Evolutionary conservation across 2,797 vertebrate genomes (phyloP), one percentile per base, ranked within the genome.

Genomic region (Anguilla obscura): DNA sequence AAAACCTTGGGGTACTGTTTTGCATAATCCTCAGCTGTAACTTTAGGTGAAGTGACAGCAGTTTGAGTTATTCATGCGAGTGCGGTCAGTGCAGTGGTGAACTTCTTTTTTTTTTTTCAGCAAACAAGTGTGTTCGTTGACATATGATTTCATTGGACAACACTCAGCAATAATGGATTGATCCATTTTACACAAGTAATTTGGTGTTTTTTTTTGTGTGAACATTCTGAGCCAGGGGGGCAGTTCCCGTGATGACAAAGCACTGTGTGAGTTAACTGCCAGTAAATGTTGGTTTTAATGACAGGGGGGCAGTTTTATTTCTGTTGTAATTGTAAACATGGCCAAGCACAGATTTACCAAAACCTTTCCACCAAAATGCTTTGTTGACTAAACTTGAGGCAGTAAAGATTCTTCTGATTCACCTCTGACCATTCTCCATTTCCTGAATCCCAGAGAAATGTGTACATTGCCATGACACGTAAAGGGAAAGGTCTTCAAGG

Each of bases 361-460:
- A 85, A 79, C 63, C 85, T 90, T 40, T 83, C 85, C 45, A 66
- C 87, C 85, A 87, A 88, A 56, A 90, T 82, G 88, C 16, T 69
- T 52, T 87, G 45, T 58, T 14, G 14, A 84, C 40, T 33, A 80
- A 45, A 60, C 63, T 27, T 6, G 79, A 48, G 24, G n/a, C 60
- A 21, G 10, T 21, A 30, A 30, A 24, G 3, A 69, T 27, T 84
- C 30, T 36, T n/a, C 6, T 66, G 56, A 45, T 71, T 58, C 24
- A 24, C 85, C 12, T 80, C 40, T 3, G 66, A 56, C 45, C 84
- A 21, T 76, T 86, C 24, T 52, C 63, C 10, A 30, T 71, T 36
- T 66, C 48, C 10, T 48, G 9, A n/a, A 33, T 30, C 9, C 16
- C 12, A 48, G 18, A 27, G 79, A 52, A 50, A 87, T 87, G 45